phyloP scores from a whole-genome alignment of 2,113 vertebrate genomes.

The Phaetusa simplex region DNA sequence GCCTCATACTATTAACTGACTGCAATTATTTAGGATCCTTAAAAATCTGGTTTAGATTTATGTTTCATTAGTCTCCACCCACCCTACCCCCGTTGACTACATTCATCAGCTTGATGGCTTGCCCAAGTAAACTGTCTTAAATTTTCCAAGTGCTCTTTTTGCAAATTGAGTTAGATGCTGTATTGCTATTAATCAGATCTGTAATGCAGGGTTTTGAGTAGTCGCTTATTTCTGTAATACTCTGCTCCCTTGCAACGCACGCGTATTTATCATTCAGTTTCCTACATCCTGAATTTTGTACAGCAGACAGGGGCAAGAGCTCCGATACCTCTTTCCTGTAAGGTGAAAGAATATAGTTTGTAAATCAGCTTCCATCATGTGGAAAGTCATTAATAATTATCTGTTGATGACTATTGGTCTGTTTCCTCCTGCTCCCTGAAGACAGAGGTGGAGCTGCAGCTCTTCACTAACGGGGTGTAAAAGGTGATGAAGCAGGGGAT shows the following conservation, averaged over 20 bases:
- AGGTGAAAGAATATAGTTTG: not conserved
- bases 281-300: not conserved
- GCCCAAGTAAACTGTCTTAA: slow-evolving; percentile 65
- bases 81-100: not conserved
- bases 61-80: slow-evolving; percentile 46
- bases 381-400: not conserved
- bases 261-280: not conserved
- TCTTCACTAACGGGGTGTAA: not conserved
- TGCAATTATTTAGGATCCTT: slow-evolving; percentile 26
- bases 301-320: not conserved
- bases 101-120: slow-evolving; percentile 72
- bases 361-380: not conserved
- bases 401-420: not conserved
- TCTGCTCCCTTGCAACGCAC: not conserved
- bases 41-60: slow-evolving; percentile 49
- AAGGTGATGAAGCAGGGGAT: not conserved
- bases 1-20: not conserved
- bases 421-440: not conserved
- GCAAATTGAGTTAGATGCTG: slow-evolving; percentile 69
- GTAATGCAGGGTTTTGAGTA: slow-evolving; percentile 5
- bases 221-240: not conserved
- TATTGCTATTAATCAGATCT: slow-evolving; percentile 71
- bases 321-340: not conserved
- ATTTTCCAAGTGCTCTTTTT: slow-evolving; percentile 70
- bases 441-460: not conserved